phyloP scores from a whole-genome alignment of 2,888 invertebrate genomes.

The Volucella bombylans region DNA sequence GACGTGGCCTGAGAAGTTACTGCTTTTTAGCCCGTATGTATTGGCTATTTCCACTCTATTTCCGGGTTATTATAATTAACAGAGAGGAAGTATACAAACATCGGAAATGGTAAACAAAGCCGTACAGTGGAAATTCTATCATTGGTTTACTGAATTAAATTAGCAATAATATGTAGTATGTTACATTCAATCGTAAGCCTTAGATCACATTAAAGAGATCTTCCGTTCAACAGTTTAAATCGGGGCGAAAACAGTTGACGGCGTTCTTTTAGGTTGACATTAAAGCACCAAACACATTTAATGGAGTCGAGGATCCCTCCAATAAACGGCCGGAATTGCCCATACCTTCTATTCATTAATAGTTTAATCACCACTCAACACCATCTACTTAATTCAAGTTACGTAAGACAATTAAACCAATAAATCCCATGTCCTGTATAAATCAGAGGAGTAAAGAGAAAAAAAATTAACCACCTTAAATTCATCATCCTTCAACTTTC shows the following conservation, averaged over 20 bases:
- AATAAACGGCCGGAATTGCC: slow-evolving; percentile 22
- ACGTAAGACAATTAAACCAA: slow-evolving; percentile 43
- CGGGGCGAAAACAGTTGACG: slow-evolving; percentile 24
- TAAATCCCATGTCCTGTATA: slow-evolving; percentile 21
- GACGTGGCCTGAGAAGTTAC: no score
- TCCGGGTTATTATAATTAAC: no score
- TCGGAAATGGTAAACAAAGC: no score
- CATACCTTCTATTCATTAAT: slow-evolving; percentile 1
- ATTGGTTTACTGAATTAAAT: no score
- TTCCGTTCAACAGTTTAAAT: slow-evolving; percentile 3
- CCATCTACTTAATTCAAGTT: slow-evolving; percentile 1
- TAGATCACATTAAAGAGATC: not conserved
- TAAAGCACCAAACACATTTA: not conserved
- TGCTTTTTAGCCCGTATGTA: no score
- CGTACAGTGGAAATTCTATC: no score
- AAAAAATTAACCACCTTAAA: not conserved
- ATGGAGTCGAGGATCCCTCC: slow-evolving; percentile 12
- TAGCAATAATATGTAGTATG: no score
- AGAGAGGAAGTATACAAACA: no score
- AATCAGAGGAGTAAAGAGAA: not conserved
- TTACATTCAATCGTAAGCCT: no score
- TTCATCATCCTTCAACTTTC: slow-evolving; percentile 5
- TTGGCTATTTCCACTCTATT: no score
- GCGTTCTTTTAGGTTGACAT: slow-evolving; percentile 9
- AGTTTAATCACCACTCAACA: not conserved